These are phyloP conservation scores for Drosophila mimetica DNA, from an alignment of 2,888 invertebrate species.

Conservation along the genomic window DNA sequence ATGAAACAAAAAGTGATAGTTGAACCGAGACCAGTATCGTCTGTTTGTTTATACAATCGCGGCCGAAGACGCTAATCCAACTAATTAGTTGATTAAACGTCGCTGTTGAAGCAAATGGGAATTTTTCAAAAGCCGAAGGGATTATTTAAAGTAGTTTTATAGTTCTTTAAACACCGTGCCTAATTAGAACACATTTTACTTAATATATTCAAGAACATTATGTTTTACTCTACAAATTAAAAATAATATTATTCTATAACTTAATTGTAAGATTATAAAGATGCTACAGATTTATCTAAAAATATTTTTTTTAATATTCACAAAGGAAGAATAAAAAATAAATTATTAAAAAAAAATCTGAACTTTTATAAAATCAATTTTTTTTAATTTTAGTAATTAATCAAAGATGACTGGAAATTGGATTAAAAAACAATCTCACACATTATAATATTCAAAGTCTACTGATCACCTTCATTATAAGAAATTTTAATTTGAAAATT, in stretches of 20 bases:
- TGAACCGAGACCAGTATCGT: conserved; percentile 32
- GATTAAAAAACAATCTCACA: no score
- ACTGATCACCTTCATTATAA: background rate
- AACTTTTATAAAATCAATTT: no score
- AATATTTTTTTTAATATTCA: no score
- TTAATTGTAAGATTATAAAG: no score
- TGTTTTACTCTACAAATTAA: background rate
- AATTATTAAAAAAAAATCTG: no score
- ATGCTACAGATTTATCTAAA: no score
- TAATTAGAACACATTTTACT: background rate
- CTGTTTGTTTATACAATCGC: conserved; percentile 32
- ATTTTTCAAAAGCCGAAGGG: conserved; percentile 1
- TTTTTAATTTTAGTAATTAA: no score
- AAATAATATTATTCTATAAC: background rate
- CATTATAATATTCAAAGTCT: background rate
- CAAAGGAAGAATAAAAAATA: no score
- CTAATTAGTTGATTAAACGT: conserved; percentile 56
- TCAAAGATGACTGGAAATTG: no score
- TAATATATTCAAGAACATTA: background rate
- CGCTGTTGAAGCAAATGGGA: conserved; percentile 27
- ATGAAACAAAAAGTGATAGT: conserved; percentile 66
- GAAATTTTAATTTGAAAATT: background rate
- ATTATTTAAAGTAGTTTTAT: conserved; percentile 7
- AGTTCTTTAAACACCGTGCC: conserved; percentile 11
- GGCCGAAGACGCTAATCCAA: conserved; percentile 41